Conservation (phyloP, 37 sponge, comb jelly and placozoan genomes). For the Crambe crambe region DNA sequence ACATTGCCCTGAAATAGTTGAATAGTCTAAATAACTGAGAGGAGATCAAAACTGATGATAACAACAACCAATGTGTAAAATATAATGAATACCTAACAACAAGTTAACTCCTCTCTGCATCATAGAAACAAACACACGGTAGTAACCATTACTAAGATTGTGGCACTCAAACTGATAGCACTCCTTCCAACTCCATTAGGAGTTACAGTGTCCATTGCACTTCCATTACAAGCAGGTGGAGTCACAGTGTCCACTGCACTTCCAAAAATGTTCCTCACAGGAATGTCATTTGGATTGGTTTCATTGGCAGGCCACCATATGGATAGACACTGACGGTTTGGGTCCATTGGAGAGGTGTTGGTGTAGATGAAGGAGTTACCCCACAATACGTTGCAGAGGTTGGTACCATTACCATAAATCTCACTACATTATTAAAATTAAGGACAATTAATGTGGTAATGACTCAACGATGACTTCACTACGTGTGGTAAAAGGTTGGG, state of each 20-base stretch:
- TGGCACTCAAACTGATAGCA: no score
- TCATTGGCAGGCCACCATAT: conserved; percentile 35
- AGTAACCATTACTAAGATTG: background rate
- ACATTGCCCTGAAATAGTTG: no score
- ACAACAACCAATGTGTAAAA: no score
- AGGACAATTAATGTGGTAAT: no score
- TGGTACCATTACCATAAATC: conserved; percentile 37
- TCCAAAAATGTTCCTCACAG: conserved; percentile 32
- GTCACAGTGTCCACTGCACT: conserved; percentile 6
- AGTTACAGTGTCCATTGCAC: background rate
- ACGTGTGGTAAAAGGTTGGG: no score
- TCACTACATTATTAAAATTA: conserved; percentile 25
- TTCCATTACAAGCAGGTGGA: background rate
- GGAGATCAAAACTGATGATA: no score
- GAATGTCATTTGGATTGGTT: conserved; percentile 56
- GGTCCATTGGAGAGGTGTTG: conserved; percentile 3
- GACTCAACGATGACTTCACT: no score
- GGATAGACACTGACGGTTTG: conserved; percentile 34
- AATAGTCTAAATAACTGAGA: no score
- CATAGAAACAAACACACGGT: background rate
- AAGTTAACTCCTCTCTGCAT: no score
- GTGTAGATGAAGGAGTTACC: conserved; percentile 62
- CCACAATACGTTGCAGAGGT: conserved; percentile 57
- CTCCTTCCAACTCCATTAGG: no score
- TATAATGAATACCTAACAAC: no score